phyloP scores from a whole-genome alignment of 2,888 invertebrate species.

The Athalia circularis region DNA sequence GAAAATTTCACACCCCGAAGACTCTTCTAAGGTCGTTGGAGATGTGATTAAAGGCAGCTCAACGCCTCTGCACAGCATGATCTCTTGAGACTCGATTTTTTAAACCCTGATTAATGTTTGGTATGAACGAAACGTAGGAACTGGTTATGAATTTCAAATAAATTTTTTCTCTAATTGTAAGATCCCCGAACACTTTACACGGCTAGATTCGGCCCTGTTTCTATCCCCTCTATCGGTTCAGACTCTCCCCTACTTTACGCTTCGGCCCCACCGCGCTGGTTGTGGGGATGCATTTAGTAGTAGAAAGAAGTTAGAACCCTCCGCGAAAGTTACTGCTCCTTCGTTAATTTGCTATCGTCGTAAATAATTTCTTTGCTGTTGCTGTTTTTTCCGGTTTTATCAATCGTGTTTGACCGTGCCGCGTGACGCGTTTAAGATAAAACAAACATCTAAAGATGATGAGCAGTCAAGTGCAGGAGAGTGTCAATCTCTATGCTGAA shows the following conservation, averaged over 20 bases:
- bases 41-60: too few relatives aligned
- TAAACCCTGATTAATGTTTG: background rate
- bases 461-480: constrained; percentile 54
- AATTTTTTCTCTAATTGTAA: background rate
- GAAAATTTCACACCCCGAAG: too few relatives aligned
- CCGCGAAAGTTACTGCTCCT: too few relatives aligned
- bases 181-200: background rate
- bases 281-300: background rate
- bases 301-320: background rate
- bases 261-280: constrained; percentile 8
- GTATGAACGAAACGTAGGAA: background rate
- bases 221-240: background rate
- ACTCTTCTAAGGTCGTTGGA: too few relatives aligned
- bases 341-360: too few relatives aligned
- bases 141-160: background rate
- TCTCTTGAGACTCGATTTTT: background rate
- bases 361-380: background rate
- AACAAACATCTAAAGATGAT: constrained; percentile 47
- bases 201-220: constrained; percentile 21
- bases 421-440: too few relatives aligned
- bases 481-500: constrained; percentile 30
- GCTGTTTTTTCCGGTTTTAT: background rate
- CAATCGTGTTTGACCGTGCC: background rate
- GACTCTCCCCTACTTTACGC: constrained; percentile 26
- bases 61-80: too few relatives aligned